phyloP scores from a whole-genome alignment of 1,140 invertebrate species.

The Sitodiplosis mosellana region DNA sequence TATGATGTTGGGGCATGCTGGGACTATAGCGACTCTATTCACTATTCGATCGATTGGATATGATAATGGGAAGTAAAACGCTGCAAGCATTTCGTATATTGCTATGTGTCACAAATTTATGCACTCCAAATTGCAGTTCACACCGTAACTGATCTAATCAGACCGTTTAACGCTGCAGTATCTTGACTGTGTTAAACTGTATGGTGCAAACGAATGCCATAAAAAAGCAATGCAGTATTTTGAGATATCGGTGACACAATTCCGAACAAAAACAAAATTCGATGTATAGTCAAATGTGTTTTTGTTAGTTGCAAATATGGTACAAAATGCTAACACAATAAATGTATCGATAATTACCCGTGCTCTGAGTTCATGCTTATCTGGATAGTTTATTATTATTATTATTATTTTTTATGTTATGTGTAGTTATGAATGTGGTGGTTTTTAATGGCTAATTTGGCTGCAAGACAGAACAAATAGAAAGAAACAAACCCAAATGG shows the following conservation, averaged over 20 bases:
- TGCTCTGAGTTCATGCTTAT: slow-evolving; percentile 25
- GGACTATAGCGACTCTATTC: too few relatives aligned
- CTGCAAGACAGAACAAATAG: not conserved
- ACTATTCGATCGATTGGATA: too few relatives aligned
- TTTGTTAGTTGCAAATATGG: not conserved
- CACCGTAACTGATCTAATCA: too few relatives aligned
- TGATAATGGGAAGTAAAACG: too few relatives aligned
- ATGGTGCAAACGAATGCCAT: not conserved
- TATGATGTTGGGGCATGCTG: not conserved
- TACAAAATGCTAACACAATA: not conserved
- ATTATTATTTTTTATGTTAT: not conserved
- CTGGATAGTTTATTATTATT: not conserved
- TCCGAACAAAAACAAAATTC: not conserved
- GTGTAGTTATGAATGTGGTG: not conserved
- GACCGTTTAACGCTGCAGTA: not conserved
- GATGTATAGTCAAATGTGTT: not conserved
- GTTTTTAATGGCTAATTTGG: not conserved
- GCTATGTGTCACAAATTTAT: too few relatives aligned
- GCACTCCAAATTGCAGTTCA: too few relatives aligned
- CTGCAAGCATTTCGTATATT: too few relatives aligned
- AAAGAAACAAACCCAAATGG: not conserved
- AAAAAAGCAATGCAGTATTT: not conserved
- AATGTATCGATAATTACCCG: slow-evolving; percentile 13
- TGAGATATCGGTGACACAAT: not conserved
- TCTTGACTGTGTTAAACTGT: too few relatives aligned